Evolutionary conservation across 2,888 invertebrate genomes (phyloP), one percentile per base, ranked within the genome.

Genomic region (Busseola fusca): DNA sequence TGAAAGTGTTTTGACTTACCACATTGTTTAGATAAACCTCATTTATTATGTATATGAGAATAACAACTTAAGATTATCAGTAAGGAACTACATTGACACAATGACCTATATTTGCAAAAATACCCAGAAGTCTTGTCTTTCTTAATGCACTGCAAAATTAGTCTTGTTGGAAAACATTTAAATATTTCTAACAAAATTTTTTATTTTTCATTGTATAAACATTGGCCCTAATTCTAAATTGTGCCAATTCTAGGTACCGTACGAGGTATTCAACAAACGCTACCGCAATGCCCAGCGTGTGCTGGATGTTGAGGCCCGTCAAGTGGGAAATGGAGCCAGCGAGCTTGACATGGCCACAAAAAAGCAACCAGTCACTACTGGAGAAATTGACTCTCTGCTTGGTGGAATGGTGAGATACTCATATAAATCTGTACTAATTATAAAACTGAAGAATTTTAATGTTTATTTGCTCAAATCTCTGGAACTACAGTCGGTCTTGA

Each of bases 201-300:
- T 30, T 45, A 63, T 48, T n/a, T 30, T 30, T n/a, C 45, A 30
- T 30, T 48, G n/a, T n/a, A 16, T 16, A 16, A 62, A 45, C 34
- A 34, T 34, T 34, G 34, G 34, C 34, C 34, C 34, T 34, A 4
- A 34, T 37, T 27, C 30, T 5, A 25, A 48, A 30, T 52, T 12
- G 21, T 57, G 25, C 18, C 16, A 40, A 48, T 70, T 91, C 27
- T 86, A 98, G 98, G 99, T 99, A 81, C 99, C 99, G 2, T 99
- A 99, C 90, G 99, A 99, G 94, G 97, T 99, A 64, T 96, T 99
- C 82, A 99, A 99, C 94, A 99, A 99, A 93, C 98, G 98, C 87
- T 99, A 99, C 92, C 97, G 99, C 69, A 97, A 98, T 60, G 98
- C 99, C 3, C 99, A 99, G 93, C 99, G 99, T 87, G 97, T 98